Evolutionary conservation across 2,888 invertebrate species (phyloP), one percentile per base, ranked within the genome.

Genomic region (Steinernema hermaphroditum): DNA sequence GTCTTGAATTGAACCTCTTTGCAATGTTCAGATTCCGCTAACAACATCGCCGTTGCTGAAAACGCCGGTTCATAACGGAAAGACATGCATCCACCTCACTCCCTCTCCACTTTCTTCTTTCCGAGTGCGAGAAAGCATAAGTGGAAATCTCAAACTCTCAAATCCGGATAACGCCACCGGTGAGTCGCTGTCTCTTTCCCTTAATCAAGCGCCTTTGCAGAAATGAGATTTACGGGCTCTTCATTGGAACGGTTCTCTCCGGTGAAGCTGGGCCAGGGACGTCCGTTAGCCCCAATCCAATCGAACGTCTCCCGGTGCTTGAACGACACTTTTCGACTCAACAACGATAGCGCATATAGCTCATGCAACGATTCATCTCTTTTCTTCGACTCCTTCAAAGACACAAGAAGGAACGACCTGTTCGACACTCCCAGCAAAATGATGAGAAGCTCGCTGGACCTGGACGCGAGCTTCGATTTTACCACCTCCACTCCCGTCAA

Each of bases 101-200:
- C 62, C 62, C 27, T 62, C 62, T 8, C 62, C 62, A 32, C 62
- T 62, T 32, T 62, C 62, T 1, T 62, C 62, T 16, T 62, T 62
- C 34, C 62, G 62, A 32, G 32, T 62, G 16, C 62, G 62, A 12
- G 29, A 62, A 19, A 29, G 29, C 32, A 29, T 16, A 2, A 34
- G 34, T 32, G 32, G 32, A 19, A 29, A 16, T 14, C 62, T 62
- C 16, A 62, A 34, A 19, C 62, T 62, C 9, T 62, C 62, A 2
- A 62, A 62, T 16, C 62, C 62, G 6, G 16, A 29, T 16, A 62
- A 62, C 32, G 62, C 62, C 32, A 62, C 62, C 12, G 62, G 62
- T 62, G 32, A 62, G 62, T 29, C 24, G 24, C 2, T 1, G n/a
- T 22, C 22, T 9, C 19, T 14, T 19, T 19, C 46, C 4, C 46